phyloP scores from a whole-genome alignment of 2,113 vertebrate species.

The Sturnus vulgaris region DNA sequence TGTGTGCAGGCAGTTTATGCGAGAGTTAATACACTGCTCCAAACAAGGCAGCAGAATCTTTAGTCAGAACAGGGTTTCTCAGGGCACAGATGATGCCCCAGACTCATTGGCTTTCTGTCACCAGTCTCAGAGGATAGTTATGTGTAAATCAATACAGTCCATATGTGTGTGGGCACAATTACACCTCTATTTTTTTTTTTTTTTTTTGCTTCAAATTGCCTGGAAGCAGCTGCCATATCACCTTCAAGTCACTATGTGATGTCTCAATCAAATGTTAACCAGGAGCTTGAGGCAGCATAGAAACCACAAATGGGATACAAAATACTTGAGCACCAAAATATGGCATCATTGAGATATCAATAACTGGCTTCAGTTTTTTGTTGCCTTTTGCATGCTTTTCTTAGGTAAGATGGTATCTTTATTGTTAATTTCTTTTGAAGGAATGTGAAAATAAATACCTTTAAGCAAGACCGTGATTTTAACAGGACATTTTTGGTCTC shows the following conservation, averaged over 20 bases:
- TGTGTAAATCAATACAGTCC: background rate
- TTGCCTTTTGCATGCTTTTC: background rate
- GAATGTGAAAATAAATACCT: background rate
- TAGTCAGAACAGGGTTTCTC: background rate
- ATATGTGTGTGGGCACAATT: conserved; percentile 8
- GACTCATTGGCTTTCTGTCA: conserved; percentile 39
- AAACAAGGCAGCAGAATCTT: conserved; percentile 24
- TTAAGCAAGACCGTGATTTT: background rate
- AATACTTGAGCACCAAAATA: background rate
- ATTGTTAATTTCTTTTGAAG: background rate
- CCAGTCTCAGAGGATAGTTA: background rate
- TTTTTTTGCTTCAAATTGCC: background rate
- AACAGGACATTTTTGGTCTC: background rate
- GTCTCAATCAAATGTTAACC: conserved; percentile 50
- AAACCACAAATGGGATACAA: background rate
- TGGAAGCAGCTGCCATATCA: conserved; percentile 2
- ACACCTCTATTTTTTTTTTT: conserved; percentile 22
- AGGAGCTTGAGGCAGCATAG: background rate
- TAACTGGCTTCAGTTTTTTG: background rate
- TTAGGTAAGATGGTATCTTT: background rate
- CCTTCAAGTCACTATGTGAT: background rate
- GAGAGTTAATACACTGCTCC: conserved; percentile 45
- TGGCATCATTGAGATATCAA: background rate
- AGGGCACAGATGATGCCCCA: background rate
- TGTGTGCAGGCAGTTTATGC: conserved; percentile 6